phyloP scores from a whole-genome alignment of 2,888 invertebrate species.

The Mesoligia furuncula region DNA sequence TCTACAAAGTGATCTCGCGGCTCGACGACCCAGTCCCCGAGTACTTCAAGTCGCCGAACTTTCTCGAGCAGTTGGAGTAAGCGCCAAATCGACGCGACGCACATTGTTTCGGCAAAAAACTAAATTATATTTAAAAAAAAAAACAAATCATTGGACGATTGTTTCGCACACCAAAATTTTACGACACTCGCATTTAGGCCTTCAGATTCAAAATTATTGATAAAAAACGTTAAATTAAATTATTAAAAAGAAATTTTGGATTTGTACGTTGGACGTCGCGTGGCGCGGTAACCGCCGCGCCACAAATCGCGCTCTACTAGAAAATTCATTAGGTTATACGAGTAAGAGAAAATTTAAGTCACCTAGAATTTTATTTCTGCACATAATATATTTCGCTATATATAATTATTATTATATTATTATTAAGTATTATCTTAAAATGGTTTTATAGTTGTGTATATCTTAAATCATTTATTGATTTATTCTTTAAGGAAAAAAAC shows the following conservation, averaged over 20 bases:
- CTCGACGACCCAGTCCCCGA: conserved; percentile 99
- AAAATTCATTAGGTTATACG: conserved; percentile 89
- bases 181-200: conserved; percentile 93
- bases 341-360: conserved; percentile 90
- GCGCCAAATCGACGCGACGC: conserved; percentile 79
- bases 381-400: conserved; percentile 91
- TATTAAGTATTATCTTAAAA: conserved; percentile 91
- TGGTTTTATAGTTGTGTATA: conserved; percentile 91
- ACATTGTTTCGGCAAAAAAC: conserved; percentile 82
- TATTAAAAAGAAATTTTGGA: conserved; percentile 83
- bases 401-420: conserved; percentile 90
- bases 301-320: conserved; percentile 85
- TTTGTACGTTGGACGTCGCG: conserved; percentile 87
- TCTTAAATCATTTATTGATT: conserved; percentile 90
- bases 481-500: conserved; percentile 89
- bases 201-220: conserved; percentile 92
- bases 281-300: conserved; percentile 72
- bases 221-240: conserved; percentile 88
- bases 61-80: conserved; percentile 99
- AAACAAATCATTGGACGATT: conserved; percentile 82
- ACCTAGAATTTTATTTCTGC: conserved; percentile 91
- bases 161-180: conserved; percentile 91
- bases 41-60: conserved; percentile 99
- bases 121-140: conserved; percentile 71
- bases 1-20: conserved; percentile 99